Base-by-base conservation (phyloP, 2,888 invertebrate species). In the Hirtodrosophila histrioides region DNA sequence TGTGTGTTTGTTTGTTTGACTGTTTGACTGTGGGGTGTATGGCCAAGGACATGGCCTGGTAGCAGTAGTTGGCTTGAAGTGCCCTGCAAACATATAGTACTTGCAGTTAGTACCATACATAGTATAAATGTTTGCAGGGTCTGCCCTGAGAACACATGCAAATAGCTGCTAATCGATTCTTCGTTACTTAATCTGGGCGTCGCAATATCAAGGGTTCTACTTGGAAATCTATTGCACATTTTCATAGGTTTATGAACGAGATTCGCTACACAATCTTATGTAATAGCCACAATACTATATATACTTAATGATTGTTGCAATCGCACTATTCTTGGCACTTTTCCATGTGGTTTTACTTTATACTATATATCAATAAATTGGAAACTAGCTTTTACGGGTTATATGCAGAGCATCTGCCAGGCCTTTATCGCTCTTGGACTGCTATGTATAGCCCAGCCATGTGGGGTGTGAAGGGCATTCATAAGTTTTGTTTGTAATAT, bases 141-240 rank as follows among this genome's bases (percentile, higher is more conserved):
- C 55, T 53, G 64, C 23, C 69, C 66, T 69, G 66, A 64, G 77
- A 69, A 17, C 17, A 75, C 64, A 50, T 63, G 51, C 65, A 63
- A 63, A 62, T 50, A 66, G 69, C 73, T 56, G 46, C 41, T 54
- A 46, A 82, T 82, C 74, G 78, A 78, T 78, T 69, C 63, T 24
- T 46, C 44, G 29, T 49, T 56, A 50, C 41, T 62, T 9, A 57
- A 48, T 36, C 27, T 27, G 4, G 4, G 27, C 4, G 17, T 17
- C 17, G 17, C 17, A 1, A 17, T 17, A 17, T 17, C 1, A 3
- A 31, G 31, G 7, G 31, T 31, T 4, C 31, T 31, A 9, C 9
- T 31, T 31, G 7, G 9, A 31, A 31, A 31, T 7, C 31, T 31
- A 31, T 31, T n/a, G n/a, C n/a, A n/a, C 17, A 17, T 17, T 17